Evolutionary conservation across 1,140 invertebrate species (phyloP).

Genomic region (Helicorthomorpha holstii): DNA sequence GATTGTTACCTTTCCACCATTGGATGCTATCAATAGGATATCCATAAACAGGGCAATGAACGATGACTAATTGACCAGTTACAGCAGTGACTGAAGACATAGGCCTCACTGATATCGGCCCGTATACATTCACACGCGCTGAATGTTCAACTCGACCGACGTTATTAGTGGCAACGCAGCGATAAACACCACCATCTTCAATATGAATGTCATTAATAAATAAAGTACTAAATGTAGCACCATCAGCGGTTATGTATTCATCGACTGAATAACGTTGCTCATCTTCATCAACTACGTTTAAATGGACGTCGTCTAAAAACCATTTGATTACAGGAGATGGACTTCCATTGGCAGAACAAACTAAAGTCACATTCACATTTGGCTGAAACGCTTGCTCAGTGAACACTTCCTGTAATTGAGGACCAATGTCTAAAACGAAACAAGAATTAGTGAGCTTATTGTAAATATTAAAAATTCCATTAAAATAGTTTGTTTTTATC

Average conservation of each 20-base stretch:
- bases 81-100: conserved; percentile 92
- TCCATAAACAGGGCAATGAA: conserved; percentile 84
- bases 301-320: conserved; percentile 26
- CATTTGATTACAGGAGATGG: conserved; percentile 39
- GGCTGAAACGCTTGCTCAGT: conserved; percentile 62
- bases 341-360: conserved; percentile 65
- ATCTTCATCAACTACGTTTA: conserved; percentile 10
- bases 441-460: neutral
- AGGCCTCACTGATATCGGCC: conserved; percentile 61
- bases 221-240: conserved; percentile 82
- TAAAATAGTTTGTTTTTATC: too few relatives aligned
- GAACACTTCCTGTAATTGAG: conserved; percentile 62
- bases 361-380: conserved; percentile 56
- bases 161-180: conserved; percentile 79
- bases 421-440: conserved; percentile 22
- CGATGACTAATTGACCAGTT: conserved; percentile 68
- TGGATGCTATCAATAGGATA: conserved; percentile 83
- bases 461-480: too few relatives aligned
- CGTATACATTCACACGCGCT: conserved; percentile 77
- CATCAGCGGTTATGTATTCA: conserved; percentile 47
- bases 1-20: conserved; percentile 60
- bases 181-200: conserved; percentile 83
- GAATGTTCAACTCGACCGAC: conserved; percentile 72
- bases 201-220: conserved; percentile 83
- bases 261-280: neutral